A percentile compares a stretch with the other conserved stretches of the same genome.
These are phyloP conservation scores for Redunca redunca DNA, from an alignment of 2,113 vertebrate species.

Conservation along the genomic window DNA sequence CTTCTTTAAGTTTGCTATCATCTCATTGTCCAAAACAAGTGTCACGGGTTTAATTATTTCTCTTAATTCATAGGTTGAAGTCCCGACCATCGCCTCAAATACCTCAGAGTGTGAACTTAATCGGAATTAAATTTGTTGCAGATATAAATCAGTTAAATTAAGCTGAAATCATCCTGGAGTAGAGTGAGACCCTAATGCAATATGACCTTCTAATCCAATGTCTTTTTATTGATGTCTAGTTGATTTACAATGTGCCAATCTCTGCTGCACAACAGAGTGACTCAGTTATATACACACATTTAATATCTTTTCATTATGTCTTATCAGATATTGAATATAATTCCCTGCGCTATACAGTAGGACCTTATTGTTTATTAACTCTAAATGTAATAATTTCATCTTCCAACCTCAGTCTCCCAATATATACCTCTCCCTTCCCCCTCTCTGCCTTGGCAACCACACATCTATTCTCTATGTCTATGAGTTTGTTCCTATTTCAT, in stretches of 20 bases:
- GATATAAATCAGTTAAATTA: background rate
- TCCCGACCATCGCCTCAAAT: background rate
- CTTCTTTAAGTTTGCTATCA: background rate
- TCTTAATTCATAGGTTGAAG: background rate
- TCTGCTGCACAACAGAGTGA: background rate
- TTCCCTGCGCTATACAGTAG: background rate
- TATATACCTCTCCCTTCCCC: background rate
- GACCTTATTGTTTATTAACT: background rate
- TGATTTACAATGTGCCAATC: background rate
- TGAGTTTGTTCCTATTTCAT: background rate
- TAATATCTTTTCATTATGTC: background rate
- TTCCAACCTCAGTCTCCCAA: background rate
- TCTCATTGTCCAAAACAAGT: background rate
- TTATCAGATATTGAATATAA: background rate
- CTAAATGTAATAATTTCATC: background rate
- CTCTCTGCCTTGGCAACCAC: background rate
- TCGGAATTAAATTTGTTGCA: background rate
- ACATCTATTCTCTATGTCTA: background rate
- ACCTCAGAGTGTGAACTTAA: background rate
- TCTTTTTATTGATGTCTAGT: background rate
- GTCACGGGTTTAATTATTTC: background rate
- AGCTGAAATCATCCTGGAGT: background rate
- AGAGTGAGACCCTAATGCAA: background rate
- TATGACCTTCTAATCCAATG: background rate
- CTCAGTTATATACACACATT: background rate